Conservation (phyloP, 2,888 invertebrate genomes). For the Bimastos eiseni region DNA sequence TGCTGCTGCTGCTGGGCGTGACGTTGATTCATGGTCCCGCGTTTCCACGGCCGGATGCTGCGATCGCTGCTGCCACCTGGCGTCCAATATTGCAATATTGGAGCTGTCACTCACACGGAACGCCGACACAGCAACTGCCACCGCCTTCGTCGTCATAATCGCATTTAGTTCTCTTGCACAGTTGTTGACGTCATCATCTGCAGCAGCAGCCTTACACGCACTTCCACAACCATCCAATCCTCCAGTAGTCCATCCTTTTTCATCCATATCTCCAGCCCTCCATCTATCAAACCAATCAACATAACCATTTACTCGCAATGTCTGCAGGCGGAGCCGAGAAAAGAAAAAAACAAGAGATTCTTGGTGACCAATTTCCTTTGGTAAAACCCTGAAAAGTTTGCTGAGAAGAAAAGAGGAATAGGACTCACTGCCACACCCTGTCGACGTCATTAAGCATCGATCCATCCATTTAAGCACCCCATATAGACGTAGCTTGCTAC, state of each 20-base stretch:
- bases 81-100: slow-evolving; percentile 17
- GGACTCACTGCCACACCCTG: background rate
- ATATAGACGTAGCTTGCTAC: too few species aligned
- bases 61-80: slow-evolving; percentile 13
- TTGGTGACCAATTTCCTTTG: background rate
- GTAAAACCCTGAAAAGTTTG: background rate
- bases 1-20: background rate
- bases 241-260: background rate
- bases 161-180: background rate
- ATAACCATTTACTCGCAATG: background rate
- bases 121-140: background rate
- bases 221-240: background rate
- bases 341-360: background rate
- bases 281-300: background rate
- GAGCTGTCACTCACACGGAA: background rate
- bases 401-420: background rate
- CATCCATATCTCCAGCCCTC: background rate
- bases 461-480: too few species aligned
- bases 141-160: background rate
- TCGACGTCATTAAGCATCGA: background rate
- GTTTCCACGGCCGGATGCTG: slow-evolving; percentile 7
- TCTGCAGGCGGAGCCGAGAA: background rate
- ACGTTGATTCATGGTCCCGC: background rate
- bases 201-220: background rate
- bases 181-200: background rate